These are phyloP conservation scores for Recurvirostra avosetta DNA, from an alignment of 2,113 vertebrate species.

Conservation along the genomic window DNA sequence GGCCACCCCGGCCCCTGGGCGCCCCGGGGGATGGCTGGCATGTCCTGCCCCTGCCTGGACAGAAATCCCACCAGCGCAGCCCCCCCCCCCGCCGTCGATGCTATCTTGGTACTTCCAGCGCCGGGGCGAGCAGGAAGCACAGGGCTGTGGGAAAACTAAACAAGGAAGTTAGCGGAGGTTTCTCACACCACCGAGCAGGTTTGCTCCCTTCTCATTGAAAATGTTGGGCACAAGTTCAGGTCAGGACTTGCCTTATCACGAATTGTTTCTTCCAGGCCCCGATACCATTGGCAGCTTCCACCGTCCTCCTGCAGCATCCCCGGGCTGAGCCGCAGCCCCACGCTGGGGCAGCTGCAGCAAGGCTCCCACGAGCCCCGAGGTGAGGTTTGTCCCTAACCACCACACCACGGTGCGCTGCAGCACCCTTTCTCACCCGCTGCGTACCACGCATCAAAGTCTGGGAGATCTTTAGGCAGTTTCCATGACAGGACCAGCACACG, in stretches of 20 bases:
- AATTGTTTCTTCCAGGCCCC: neutral
- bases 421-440: neutral
- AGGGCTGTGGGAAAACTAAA: conserved; percentile 66
- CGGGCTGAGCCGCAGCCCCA: rapidly evolving
- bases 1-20: neutral
- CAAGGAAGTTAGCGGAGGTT: conserved; percentile 14
- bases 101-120: conserved; percentile 20
- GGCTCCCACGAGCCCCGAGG: rapidly evolving
- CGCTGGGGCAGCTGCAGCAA: rapidly evolving
- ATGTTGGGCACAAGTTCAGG: conserved; percentile 16
- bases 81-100: neutral
- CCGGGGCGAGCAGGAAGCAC: conserved; percentile 27
- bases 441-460: rapidly evolving
- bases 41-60: neutral
- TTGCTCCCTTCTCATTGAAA: neutral
- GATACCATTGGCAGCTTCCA: neutral
- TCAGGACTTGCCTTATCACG: neutral
- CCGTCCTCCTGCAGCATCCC: neutral
- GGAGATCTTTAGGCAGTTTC: neutral
- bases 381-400: rapidly evolving
- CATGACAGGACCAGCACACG: neutral
- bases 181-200: conserved; percentile 22
- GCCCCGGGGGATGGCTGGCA: conserved; percentile 5
- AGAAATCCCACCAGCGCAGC: neutral
- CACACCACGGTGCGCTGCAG: rapidly evolving